Conservation (phyloP, 2,797 vertebrate genomes). For the Clarias fuscus region DNA sequence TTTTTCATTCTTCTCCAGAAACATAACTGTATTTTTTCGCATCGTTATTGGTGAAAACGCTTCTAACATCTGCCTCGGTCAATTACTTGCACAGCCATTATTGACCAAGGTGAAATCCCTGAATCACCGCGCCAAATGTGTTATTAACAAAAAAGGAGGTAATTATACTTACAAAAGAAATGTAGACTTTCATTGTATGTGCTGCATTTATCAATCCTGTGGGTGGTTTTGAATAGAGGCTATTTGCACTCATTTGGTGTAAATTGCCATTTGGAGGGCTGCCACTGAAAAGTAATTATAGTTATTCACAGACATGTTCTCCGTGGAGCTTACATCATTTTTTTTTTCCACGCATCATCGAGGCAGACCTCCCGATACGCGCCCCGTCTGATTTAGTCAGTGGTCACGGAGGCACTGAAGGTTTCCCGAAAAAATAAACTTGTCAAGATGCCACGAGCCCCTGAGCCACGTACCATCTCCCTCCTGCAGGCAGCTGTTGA, state of each 20-base stretch:
- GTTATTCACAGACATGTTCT: conserved; percentile 46
- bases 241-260: conserved; percentile 46
- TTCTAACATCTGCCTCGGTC: conserved; percentile 55
- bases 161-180: conserved; percentile 58
- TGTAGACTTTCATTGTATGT: conserved; percentile 52
- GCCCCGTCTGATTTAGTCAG: conserved; percentile 2
- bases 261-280: conserved; percentile 46
- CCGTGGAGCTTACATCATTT: conserved; percentile 40
- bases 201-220: conserved; percentile 50
- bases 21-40: neutral
- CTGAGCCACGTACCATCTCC: conserved; percentile 41
- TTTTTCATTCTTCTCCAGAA: neutral
- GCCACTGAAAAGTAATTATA: conserved; percentile 46
- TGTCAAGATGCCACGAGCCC: conserved; percentile 45
- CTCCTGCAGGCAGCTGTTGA: conserved; percentile 44
- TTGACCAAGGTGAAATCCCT: conserved; percentile 56
- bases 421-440: conserved; percentile 35
- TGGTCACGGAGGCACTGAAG: conserved; percentile 1
- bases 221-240: conserved; percentile 46
- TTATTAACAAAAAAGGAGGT: conserved; percentile 58
- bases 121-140: conserved; percentile 46
- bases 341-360: conserved; percentile 10
- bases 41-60: conserved; percentile 29
- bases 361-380: conserved; percentile 3
- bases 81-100: conserved; percentile 52